Conservation (phyloP, 2,797 vertebrate species). For the Cossypha dichroa region DNA sequence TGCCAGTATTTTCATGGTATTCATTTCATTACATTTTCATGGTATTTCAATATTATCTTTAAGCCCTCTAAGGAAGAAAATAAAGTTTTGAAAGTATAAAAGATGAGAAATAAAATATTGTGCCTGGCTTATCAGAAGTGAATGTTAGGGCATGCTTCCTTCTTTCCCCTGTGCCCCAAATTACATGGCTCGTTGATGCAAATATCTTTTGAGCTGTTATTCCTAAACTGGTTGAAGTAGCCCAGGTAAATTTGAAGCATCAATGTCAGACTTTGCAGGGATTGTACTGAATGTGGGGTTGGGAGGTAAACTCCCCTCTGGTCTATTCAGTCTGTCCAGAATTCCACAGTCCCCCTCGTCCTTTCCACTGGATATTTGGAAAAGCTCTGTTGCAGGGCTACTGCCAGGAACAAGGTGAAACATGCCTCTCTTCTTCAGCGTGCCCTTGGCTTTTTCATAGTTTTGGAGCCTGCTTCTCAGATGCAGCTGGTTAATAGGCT, state of each 20-base stretch:
- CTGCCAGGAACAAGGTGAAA: not conserved
- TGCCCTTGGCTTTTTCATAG: not conserved
- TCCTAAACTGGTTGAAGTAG: not conserved
- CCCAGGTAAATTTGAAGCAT: not conserved
- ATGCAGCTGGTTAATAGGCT: slow-evolving; percentile 31
- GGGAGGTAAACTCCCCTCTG: not conserved
- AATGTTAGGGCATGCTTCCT: not conserved
- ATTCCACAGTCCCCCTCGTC: not conserved
- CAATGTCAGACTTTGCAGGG: not conserved
- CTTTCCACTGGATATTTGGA: not conserved
- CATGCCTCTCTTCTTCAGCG: not conserved
- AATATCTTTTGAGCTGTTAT: not conserved
- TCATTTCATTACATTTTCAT: not conserved
- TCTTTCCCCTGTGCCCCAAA: not conserved
- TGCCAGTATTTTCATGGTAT: not conserved
- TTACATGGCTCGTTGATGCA: not conserved
- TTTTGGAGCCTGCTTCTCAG: not conserved
- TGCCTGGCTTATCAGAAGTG: not conserved
- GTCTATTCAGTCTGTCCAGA: not conserved
- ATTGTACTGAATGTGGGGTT: not conserved
- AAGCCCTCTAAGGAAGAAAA: not conserved
- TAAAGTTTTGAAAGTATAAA: not conserved
- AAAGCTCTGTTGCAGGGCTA: not conserved
- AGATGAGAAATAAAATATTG: not conserved
- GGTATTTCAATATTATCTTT: not conserved